Evolutionary conservation across 2,888 invertebrate genomes (phyloP).

Genomic region (Eilema caniola): DNA sequence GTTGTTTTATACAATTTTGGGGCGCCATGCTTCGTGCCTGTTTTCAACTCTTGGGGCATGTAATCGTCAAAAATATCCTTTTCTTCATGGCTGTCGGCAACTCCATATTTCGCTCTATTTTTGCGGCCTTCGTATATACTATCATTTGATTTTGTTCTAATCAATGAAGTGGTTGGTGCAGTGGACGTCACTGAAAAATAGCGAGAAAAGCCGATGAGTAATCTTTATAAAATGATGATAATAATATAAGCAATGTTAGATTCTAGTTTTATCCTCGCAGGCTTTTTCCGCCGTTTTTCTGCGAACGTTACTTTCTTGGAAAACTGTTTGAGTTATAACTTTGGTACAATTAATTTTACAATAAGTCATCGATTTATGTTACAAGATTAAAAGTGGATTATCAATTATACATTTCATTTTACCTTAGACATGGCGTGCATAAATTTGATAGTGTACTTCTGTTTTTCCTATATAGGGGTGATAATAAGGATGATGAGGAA

Average conservation of each 20-base stretch:
- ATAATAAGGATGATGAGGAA: too few relatives aligned
- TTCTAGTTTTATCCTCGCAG: conserved; percentile 22
- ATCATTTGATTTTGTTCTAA: conserved; percentile 46
- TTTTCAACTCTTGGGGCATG: neutral
- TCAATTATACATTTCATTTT: too few relatives aligned
- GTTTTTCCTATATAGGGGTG: too few relatives aligned
- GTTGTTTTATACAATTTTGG: conserved; percentile 9
- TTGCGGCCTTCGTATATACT: conserved; percentile 12
- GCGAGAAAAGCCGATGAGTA: conserved; percentile 63
- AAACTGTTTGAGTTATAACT: too few relatives aligned
- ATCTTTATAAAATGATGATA: neutral
- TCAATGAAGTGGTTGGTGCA: conserved; percentile 32
- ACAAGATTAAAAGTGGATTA: too few relatives aligned
- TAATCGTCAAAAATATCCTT: conserved; percentile 3
- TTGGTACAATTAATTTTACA: too few relatives aligned
- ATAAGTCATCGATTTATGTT: too few relatives aligned
- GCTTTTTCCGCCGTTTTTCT: conserved; percentile 64
- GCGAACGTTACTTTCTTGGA: neutral
- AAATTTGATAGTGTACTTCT: too few relatives aligned
- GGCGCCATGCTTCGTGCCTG: conserved; percentile 2
- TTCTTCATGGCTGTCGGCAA: conserved; percentile 1
- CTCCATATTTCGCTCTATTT: neutral
- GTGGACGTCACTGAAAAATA: conserved; percentile 62
- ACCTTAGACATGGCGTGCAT: too few relatives aligned
- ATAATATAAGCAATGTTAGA: neutral